Conservation (phyloP, 2,113 vertebrate genomes). For the Chunga burmeisteri region DNA sequence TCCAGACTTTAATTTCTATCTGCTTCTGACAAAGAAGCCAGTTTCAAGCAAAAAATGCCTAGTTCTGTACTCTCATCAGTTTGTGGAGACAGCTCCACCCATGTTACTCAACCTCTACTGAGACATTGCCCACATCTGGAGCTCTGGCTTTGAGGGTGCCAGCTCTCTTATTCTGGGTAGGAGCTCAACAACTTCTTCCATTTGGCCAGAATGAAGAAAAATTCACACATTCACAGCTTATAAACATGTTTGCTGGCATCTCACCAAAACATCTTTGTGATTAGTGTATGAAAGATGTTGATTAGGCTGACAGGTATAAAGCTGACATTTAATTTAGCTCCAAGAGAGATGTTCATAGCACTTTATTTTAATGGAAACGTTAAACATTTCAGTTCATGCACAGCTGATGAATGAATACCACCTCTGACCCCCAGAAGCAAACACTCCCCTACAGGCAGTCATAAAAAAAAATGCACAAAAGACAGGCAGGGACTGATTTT, state of each 20-base stretch:
- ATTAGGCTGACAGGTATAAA: neutral
- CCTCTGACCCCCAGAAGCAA: neutral
- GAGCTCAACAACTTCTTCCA: neutral
- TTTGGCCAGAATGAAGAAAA: neutral
- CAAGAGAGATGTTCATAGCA: neutral
- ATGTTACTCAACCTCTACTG: neutral
- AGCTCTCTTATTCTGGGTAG: neutral
- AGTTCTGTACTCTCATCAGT: neutral
- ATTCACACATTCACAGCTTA: neutral
- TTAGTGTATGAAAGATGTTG: neutral
- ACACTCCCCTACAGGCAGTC: neutral
- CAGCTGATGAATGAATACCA: neutral
- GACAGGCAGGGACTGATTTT: neutral
- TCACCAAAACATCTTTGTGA: neutral
- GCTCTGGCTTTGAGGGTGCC: neutral
- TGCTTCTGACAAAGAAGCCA: neutral
- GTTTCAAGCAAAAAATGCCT: neutral
- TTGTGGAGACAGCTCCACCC: neutral
- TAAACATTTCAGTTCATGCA: neutral
- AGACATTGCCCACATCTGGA: neutral
- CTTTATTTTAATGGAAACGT: neutral
- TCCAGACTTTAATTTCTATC: neutral
- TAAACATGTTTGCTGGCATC: neutral
- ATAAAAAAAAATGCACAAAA: neutral
- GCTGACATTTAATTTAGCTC: neutral